Evolutionary conservation across 2,888 invertebrate genomes (phyloP).

Genomic region (Synergus itoensis): DNA sequence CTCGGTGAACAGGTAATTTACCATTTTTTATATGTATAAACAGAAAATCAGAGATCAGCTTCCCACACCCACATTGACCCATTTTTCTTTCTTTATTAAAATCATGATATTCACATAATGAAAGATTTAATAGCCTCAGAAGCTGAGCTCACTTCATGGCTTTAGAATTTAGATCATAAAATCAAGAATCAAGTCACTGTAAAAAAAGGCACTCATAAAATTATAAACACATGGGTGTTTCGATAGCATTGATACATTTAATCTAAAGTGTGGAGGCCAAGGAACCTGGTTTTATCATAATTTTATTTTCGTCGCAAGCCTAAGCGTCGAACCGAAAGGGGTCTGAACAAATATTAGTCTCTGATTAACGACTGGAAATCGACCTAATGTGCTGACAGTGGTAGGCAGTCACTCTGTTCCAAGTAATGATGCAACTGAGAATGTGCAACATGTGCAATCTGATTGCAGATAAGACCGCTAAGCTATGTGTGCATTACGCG

Average conservation of each 20-base stretch:
- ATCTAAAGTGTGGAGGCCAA: background rate
- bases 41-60: background rate
- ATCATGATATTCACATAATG: background rate
- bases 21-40: background rate
- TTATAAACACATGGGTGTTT: background rate
- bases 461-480: slow-evolving; percentile 71
- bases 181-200: background rate
- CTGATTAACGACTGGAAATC: slow-evolving; percentile 55
- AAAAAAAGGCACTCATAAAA: background rate
- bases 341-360: slow-evolving; percentile 46
- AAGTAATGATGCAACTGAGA: slow-evolving; percentile 74
- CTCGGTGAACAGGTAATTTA: slow-evolving; percentile 82
- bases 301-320: slow-evolving; percentile 16
- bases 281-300: slow-evolving; percentile 17
- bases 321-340: background rate
- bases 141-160: slow-evolving; percentile 1
- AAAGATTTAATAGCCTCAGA: background rate
- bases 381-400: slow-evolving; percentile 65
- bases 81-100: background rate
- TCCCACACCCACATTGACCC: background rate
- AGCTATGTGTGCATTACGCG: slow-evolving; percentile 50
- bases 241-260: background rate
- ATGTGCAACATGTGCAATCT: slow-evolving; percentile 71
- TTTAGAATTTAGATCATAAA: slow-evolving; percentile 29
- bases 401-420: slow-evolving; percentile 68